Conservation (phyloP, 2,888 invertebrate genomes). For the Drosophila cracens region DNA sequence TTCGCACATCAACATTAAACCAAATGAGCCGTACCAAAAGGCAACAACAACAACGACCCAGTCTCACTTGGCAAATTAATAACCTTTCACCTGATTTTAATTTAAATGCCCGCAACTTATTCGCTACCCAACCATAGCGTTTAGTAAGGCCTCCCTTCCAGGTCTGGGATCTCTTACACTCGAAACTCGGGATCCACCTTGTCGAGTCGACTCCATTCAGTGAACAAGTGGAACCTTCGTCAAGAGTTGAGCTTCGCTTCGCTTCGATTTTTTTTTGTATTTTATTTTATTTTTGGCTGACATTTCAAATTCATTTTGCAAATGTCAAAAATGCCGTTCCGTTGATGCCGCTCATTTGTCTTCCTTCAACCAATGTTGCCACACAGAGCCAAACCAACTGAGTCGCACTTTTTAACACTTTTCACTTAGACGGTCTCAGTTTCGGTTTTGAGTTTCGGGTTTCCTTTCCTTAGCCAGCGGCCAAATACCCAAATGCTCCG, state of each 20-base stretch:
- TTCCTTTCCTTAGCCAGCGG: slow-evolving; percentile 43
- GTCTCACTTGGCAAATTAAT: slow-evolving; percentile 73
- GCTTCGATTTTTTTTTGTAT: neutral
- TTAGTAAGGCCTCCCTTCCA: slow-evolving; percentile 15
- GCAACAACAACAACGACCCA: slow-evolving; percentile 47
- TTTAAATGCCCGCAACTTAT: slow-evolving; percentile 70
- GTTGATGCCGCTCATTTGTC: slow-evolving; percentile 72
- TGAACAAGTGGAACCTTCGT: slow-evolving; percentile 67
- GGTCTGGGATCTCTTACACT: neutral
- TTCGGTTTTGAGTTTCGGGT: slow-evolving; percentile 2
- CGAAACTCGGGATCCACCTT: slow-evolving; percentile 33
- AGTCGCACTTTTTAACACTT: slow-evolving; percentile 78
- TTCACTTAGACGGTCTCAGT: slow-evolving; percentile 67
- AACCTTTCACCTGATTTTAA: slow-evolving; percentile 80
- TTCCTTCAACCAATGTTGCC: slow-evolving; percentile 52
- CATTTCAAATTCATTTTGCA: slow-evolving; percentile 77
- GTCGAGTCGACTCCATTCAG: slow-evolving; percentile 3
- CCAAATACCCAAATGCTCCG: slow-evolving; percentile 40
- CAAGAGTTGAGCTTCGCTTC: slow-evolving; percentile 46
- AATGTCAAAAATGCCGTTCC: slow-evolving; percentile 72
- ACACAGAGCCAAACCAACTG: slow-evolving; percentile 30
- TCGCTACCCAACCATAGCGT: slow-evolving; percentile 47
- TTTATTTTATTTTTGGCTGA: slow-evolving; percentile 54
- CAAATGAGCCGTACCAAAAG: slow-evolving; percentile 65
- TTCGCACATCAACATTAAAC: slow-evolving; percentile 63